These are phyloP conservation scores for Pogonognathellus flavescens DNA, from an alignment of 1,140 invertebrate genomes.

Conservation along the genomic window DNA sequence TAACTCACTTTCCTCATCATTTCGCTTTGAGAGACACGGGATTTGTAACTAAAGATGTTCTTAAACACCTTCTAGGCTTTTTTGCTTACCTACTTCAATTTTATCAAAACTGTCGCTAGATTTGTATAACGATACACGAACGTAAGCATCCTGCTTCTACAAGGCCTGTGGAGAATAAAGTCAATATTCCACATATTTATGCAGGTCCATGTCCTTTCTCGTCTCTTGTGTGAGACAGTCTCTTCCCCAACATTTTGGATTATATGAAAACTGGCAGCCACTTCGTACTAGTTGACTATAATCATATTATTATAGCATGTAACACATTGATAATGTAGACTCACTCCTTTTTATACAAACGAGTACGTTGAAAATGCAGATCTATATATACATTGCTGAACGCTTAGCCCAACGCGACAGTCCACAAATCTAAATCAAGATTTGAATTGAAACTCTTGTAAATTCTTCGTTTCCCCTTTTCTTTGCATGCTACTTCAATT, in stretches of 20 bases:
- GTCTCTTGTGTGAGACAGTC: neutral
- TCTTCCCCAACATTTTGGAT: neutral
- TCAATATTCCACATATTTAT: conserved; percentile 49
- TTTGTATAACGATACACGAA: neutral
- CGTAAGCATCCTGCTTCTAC: neutral
- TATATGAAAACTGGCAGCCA: no score
- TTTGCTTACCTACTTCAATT: conserved; percentile 26
- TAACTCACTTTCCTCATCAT: conserved; percentile 12
- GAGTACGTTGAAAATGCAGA: conserved; percentile 4
- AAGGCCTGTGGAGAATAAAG: conserved; percentile 25
- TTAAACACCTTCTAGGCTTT: conserved; percentile 44
- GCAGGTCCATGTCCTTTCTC: conserved; percentile 41
- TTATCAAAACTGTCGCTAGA: conserved; percentile 33
- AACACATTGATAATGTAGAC: neutral
- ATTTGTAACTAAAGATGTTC: conserved; percentile 31
- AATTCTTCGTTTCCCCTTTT: conserved; percentile 19
- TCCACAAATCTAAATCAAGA: conserved; percentile 53
- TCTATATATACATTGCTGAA: neutral
- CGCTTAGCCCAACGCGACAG: conserved; percentile 14
- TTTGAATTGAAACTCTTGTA: conserved; percentile 49
- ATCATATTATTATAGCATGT: neutral
- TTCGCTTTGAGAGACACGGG: conserved; percentile 6
- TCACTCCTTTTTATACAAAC: neutral
- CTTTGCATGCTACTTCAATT: conserved; percentile 5
- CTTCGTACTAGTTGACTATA: neutral